Conservation (phyloP, 2,888 invertebrate genomes). For the Chouioia cunea region DNA sequence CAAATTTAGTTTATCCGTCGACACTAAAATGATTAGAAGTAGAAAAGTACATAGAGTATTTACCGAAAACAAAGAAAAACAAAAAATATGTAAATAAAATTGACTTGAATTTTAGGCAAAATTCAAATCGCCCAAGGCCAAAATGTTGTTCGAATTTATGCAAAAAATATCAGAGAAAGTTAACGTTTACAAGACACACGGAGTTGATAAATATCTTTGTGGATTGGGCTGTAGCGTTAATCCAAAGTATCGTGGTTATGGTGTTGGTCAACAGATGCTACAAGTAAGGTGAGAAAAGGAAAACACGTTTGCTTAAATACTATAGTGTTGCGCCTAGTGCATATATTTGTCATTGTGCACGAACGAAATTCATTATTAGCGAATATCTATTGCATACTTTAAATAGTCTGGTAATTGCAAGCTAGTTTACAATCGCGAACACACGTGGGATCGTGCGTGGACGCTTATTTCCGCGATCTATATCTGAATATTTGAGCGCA, state of each 20-base stretch:
- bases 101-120: constrained; percentile 10
- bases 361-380: background rate
- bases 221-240: constrained; percentile 63
- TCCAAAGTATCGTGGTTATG: constrained; percentile 62
- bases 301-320: too few species aligned
- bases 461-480: too few species aligned
- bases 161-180: constrained; percentile 21
- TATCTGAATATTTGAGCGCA: too few species aligned
- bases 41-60: too few species aligned
- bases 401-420: too few species aligned
- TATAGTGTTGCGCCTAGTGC: background rate
- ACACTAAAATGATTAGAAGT: too few species aligned
- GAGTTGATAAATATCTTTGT: constrained; percentile 59
- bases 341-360: background rate
- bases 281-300: constrained; percentile 52
- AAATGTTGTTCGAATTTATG: constrained; percentile 46
- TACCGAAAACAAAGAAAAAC: too few species aligned
- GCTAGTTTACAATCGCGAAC: too few species aligned
- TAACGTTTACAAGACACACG: constrained; percentile 50
- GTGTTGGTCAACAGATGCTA: constrained; percentile 55
- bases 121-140: constrained; percentile 39
- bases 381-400: background rate
- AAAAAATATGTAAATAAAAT: too few species aligned
- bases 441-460: too few species aligned
- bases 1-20: too few species aligned